Percentiles rank a stretch among this genome's conserved stretches.
These are phyloP conservation scores for Phaedon cochleariae DNA, from an alignment of 2,888 invertebrate genomes.

Conservation along the genomic window DNA sequence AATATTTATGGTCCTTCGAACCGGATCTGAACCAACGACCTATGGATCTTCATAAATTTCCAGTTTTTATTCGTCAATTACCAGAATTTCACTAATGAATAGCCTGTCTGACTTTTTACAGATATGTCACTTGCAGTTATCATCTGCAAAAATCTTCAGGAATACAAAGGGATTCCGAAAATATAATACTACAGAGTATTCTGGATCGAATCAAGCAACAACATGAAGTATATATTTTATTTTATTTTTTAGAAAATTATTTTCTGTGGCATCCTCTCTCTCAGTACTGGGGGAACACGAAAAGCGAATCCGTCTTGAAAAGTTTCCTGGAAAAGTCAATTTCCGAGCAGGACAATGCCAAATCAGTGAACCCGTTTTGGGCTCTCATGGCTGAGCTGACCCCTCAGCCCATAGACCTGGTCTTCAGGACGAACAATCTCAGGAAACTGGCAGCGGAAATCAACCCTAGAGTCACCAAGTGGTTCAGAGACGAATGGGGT, in stretches of 20 bases:
- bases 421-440: slow-evolving; percentile 70
- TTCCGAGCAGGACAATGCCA: slow-evolving; percentile 58
- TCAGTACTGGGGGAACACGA: slow-evolving; percentile 75
- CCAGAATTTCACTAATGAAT: no score
- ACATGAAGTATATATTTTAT: no score
- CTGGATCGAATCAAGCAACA: no score
- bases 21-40: no score
- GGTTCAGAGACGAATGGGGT: slow-evolving; percentile 74
- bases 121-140: no score
- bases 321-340: slow-evolving; percentile 62
- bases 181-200: no score
- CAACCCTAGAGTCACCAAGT: slow-evolving; percentile 75
- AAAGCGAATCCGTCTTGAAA: slow-evolving; percentile 65
- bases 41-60: no score
- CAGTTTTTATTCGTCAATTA: no score
- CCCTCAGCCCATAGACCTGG: slow-evolving; percentile 70
- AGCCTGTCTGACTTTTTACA: no score
- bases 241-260: slow-evolving; percentile 52
- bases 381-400: slow-evolving; percentile 81
- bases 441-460: slow-evolving; percentile 72
- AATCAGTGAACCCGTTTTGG: slow-evolving; percentile 65
- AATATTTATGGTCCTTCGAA: no score
- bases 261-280: slow-evolving; percentile 68
- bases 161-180: no score
- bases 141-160: no score